These are phyloP conservation scores for Oophaga pumilio DNA, from an alignment of 2,113 vertebrate genomes.

Conservation along the genomic window DNA sequence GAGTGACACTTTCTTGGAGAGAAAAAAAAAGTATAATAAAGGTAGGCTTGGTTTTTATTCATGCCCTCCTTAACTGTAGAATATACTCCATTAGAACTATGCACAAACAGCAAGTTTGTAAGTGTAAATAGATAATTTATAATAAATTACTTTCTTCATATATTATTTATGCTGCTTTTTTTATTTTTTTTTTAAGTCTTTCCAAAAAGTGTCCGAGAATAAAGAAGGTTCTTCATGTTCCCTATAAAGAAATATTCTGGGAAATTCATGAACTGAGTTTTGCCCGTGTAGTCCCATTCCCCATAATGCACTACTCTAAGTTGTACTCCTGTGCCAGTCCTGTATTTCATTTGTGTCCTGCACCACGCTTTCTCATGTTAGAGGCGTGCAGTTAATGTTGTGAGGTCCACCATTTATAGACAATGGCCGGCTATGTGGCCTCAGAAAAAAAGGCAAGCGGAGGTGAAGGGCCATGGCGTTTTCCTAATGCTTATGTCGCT, in stretches of 20 bases:
- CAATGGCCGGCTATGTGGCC: background rate
- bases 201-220: background rate
- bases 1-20: no score
- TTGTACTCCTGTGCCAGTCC: background rate
- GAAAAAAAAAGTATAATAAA: no score
- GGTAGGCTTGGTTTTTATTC: no score
- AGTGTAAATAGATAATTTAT: conserved; percentile 81
- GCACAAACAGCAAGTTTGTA: background rate
- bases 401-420: background rate
- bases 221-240: conserved; percentile 68
- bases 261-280: background rate
- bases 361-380: background rate
- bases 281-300: background rate
- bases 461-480: background rate
- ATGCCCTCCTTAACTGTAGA: background rate
- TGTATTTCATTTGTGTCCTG: background rate
- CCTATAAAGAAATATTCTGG: conserved; percentile 62
- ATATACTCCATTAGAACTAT: background rate
- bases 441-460: background rate
- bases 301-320: background rate
- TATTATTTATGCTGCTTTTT: conserved; percentile 72
- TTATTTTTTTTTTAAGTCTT: conserved; percentile 67
- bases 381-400: background rate
- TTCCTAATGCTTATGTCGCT: background rate
- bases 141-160: conserved; percentile 77